Conservation (phyloP, 2,797 vertebrate genomes). For the Tympanoctomys barrerae region DNA sequence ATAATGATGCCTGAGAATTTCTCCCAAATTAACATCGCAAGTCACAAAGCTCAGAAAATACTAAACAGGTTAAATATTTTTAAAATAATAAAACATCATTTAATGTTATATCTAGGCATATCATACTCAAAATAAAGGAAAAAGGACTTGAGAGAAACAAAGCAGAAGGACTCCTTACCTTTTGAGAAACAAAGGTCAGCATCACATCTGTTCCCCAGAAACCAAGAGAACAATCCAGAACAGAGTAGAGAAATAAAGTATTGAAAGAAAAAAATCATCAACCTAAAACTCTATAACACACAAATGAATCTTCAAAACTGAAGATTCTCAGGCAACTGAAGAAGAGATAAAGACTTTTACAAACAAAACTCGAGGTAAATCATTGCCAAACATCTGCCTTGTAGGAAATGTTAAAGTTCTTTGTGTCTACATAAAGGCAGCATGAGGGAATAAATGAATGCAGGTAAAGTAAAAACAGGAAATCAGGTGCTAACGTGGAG, state of each 20-base stretch:
- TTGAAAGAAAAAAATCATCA: neutral
- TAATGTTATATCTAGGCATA: neutral
- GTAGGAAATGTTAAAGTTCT: neutral
- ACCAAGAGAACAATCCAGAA: too few relatives aligned
- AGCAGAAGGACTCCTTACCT: too few relatives aligned
- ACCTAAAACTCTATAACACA: too few relatives aligned
- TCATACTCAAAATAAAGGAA: neutral
- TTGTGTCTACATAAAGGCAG: neutral
- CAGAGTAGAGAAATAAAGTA: neutral
- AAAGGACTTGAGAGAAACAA: neutral
- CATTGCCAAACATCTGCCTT: neutral
- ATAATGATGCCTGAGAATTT: neutral
- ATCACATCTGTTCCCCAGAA: neutral
- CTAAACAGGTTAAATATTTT: neutral
- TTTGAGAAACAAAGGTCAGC: neutral
- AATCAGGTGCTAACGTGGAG: neutral
- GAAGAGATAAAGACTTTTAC: neutral
- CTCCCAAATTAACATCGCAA: neutral
- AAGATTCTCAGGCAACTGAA: neutral
- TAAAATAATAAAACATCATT: neutral
- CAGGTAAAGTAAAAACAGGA: neutral
- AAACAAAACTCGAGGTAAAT: neutral
- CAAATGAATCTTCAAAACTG: neutral
- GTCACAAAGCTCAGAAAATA: neutral
- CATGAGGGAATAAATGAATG: neutral